These are phyloP conservation scores for Catocala sponsa DNA, from an alignment of 2,888 invertebrate genomes.

Conservation along the genomic window DNA sequence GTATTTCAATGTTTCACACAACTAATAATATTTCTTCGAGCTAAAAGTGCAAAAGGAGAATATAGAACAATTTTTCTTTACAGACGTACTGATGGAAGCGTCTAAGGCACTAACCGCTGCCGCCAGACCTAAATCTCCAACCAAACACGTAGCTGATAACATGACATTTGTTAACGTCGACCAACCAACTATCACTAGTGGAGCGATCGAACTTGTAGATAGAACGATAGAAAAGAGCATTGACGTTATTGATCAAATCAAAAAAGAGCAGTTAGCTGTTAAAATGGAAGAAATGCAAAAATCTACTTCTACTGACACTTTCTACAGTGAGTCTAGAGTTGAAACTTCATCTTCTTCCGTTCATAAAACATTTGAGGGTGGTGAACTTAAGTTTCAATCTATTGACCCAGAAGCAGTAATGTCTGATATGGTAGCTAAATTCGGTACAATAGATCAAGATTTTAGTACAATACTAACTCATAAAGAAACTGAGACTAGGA, in stretches of 20 bases:
- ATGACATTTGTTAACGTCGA: slow-evolving; percentile 82
- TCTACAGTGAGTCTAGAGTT: slow-evolving; percentile 76
- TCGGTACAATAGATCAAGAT: slow-evolving; percentile 68
- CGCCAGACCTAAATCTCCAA: slow-evolving; percentile 82
- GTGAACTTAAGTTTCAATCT: slow-evolving; percentile 75
- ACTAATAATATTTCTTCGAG: background rate
- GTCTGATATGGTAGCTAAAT: slow-evolving; percentile 80
- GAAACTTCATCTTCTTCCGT: slow-evolving; percentile 82
- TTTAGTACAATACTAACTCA: slow-evolving; percentile 82
- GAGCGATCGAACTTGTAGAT: slow-evolving; percentile 87
- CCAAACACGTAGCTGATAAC: slow-evolving; percentile 82
- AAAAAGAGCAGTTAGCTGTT: slow-evolving; percentile 78
- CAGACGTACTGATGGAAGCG: slow-evolving; percentile 78
- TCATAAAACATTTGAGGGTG: slow-evolving; percentile 74
- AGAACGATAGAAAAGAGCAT: slow-evolving; percentile 81
- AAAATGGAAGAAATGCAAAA: slow-evolving; percentile 81
- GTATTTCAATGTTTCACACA: slow-evolving; percentile 42
- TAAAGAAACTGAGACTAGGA: slow-evolving; percentile 83
- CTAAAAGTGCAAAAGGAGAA: slow-evolving; percentile 14
- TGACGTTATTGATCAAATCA: slow-evolving; percentile 78
- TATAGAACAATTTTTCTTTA: slow-evolving; percentile 55
- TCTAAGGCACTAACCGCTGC: slow-evolving; percentile 74
- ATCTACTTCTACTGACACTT: slow-evolving; percentile 74
- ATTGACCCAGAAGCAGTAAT: slow-evolving; percentile 78
- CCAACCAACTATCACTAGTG: slow-evolving; percentile 86